Percentiles rank a stretch among this genome's conserved stretches.
Conservation (phyloP, 2,888 invertebrate species). For the Tachina fera region DNA sequence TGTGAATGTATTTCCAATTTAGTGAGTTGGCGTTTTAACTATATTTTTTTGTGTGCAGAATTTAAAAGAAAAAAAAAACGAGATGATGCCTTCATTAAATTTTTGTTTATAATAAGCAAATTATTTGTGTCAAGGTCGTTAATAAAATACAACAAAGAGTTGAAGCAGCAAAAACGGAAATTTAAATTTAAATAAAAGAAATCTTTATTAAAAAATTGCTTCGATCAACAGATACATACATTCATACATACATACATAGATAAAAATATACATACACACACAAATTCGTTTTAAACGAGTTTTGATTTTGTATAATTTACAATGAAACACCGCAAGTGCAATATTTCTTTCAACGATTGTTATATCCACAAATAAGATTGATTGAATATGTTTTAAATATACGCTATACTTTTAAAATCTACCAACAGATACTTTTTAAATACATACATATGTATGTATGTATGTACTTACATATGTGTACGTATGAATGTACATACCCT, state of each 20-base stretch:
- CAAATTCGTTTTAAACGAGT: too few species aligned
- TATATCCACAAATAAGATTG: neutral
- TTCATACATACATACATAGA: too few species aligned
- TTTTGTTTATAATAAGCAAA: constrained; percentile 9
- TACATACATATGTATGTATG: too few species aligned
- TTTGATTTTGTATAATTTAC: too few species aligned
- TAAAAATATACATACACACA: too few species aligned
- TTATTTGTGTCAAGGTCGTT: constrained; percentile 55
- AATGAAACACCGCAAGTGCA: neutral
- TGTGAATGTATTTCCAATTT: neutral
- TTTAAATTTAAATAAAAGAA: neutral
- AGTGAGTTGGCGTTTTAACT: constrained; percentile 25
- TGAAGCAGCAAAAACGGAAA: neutral
- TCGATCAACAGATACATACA: neutral
- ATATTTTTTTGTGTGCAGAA: neutral
- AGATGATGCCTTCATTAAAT: neutral
- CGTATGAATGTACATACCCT: too few species aligned
- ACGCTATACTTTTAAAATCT: too few species aligned
- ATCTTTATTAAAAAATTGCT: neutral
- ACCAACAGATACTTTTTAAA: too few species aligned
- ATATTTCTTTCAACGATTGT: neutral
- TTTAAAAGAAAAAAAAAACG: neutral
- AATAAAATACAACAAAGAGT: neutral
- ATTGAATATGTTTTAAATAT: too few species aligned
- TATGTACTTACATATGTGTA: too few species aligned